phyloP scores from a whole-genome alignment of 2,113 vertebrate genomes.

The Odontesthes bonariensis region DNA sequence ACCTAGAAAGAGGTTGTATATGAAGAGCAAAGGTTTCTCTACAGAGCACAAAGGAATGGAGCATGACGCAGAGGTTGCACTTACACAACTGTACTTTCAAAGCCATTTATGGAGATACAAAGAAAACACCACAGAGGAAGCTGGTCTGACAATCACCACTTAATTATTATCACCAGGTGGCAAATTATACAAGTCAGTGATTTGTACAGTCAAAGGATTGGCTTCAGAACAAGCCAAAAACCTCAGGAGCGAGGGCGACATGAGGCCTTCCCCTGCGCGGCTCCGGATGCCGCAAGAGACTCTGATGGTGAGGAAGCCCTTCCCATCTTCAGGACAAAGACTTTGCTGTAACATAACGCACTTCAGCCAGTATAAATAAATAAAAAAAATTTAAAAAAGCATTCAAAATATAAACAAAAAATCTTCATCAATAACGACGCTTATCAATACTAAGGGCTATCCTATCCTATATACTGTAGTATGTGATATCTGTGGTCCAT shows the following conservation, averaged over 20 bases:
- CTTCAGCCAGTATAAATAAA: slow-evolving; percentile 68
- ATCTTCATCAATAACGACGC: slow-evolving; percentile 80
- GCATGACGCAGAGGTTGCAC: slow-evolving; percentile 75
- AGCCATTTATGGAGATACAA: slow-evolving; percentile 79
- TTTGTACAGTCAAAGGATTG: slow-evolving; percentile 74
- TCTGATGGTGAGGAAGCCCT: slow-evolving; percentile 68
- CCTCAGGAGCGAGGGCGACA: slow-evolving; percentile 51
- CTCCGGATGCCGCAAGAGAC: slow-evolving; percentile 55
- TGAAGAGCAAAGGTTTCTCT: slow-evolving; percentile 55
- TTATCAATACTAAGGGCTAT: slow-evolving; percentile 88
- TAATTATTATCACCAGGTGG: slow-evolving; percentile 71
- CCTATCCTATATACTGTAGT: slow-evolving; percentile 82
- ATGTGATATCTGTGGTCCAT: slow-evolving; percentile 84
- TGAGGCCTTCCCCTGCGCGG: slow-evolving; percentile 60
- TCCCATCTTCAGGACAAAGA: slow-evolving; percentile 68
- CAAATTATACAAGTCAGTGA: slow-evolving; percentile 69
- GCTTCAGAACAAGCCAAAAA: slow-evolving; percentile 60
- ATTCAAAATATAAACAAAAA: slow-evolving; percentile 57
- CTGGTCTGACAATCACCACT: slow-evolving; percentile 84
- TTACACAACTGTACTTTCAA: slow-evolving; percentile 79
- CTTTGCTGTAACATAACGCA: slow-evolving; percentile 79
- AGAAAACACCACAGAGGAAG: slow-evolving; percentile 78
- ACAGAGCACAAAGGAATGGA: slow-evolving; percentile 75
- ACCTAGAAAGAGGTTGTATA: slow-evolving; percentile 38
- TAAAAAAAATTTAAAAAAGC: slow-evolving; percentile 32